These are phyloP conservation scores for Oithona nana DNA, from an alignment of 2,888 invertebrate species.

Conservation along the genomic window DNA sequence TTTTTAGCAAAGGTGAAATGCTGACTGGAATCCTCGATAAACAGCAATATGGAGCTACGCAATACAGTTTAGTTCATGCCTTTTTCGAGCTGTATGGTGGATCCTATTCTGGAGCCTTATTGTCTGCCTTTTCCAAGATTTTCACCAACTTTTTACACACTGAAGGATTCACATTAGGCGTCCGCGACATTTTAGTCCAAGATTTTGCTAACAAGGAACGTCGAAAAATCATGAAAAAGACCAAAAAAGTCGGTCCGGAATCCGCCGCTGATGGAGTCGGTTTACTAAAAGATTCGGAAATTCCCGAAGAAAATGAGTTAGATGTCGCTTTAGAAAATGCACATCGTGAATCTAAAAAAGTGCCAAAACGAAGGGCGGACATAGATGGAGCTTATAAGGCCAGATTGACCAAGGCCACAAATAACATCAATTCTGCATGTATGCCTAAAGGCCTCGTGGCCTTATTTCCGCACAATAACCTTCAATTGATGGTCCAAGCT, in stretches of 20 bases:
- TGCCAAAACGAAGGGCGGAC: constrained; percentile 50
- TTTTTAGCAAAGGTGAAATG: constrained; percentile 43
- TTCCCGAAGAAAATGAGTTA: constrained; percentile 39
- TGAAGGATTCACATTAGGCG: constrained; percentile 83
- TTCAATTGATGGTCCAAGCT: constrained; percentile 95
- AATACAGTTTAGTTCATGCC: constrained; percentile 81
- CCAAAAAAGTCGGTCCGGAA: constrained; percentile 35
- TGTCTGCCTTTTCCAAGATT: constrained; percentile 75
- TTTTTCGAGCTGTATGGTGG: constrained; percentile 92
- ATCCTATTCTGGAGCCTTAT: constrained; percentile 50
- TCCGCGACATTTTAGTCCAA: constrained; percentile 75
- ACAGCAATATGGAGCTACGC: constrained; percentile 84
- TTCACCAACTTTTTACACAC: constrained; percentile 75
- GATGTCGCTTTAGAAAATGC: constrained; percentile 47
- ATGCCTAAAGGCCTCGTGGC: constrained; percentile 47
- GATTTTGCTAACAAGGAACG: constrained; percentile 51
- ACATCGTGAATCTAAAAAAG: constrained; percentile 35
- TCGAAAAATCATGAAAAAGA: constrained; percentile 41
- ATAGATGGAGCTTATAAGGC: constrained; percentile 66
- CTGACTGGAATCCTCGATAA: constrained; percentile 85
- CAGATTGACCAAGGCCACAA: constrained; percentile 59
- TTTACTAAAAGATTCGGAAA: constrained; percentile 32
- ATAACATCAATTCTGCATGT: constrained; percentile 48
- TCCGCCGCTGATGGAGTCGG: constrained; percentile 51
- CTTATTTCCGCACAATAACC: constrained; percentile 78